Conservation (phyloP, 1,140 invertebrate species). For the Pantala flavescens region DNA sequence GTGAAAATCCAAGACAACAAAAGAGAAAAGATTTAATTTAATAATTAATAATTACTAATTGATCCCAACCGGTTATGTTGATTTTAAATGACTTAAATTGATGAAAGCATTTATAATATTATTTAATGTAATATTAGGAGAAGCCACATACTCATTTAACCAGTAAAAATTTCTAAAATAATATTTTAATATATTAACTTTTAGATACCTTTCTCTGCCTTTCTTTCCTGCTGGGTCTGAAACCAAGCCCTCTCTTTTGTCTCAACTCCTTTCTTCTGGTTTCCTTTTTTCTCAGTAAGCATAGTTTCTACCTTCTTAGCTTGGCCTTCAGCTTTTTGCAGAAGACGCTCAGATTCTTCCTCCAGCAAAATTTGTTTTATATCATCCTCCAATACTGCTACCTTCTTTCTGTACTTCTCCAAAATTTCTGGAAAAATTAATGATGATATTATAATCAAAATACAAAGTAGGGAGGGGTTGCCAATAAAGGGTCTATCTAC, state of each 20-base stretch:
- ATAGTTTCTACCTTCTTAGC: conserved; percentile 68
- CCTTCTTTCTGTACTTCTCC: conserved; percentile 68
- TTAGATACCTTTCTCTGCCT: conserved; percentile 59
- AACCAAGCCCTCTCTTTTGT: too few relatives aligned
- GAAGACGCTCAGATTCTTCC: conserved; percentile 72
- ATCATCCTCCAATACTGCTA: conserved; percentile 61
- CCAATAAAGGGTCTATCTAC: background rate
- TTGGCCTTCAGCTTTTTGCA: conserved; percentile 76
- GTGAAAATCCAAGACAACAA: too few relatives aligned
- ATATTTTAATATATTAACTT: too few relatives aligned
- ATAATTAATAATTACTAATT: too few relatives aligned
- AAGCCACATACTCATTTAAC: too few relatives aligned
- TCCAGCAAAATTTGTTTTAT: conserved; percentile 70
- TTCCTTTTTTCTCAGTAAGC: conserved; percentile 40
- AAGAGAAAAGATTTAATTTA: too few relatives aligned
- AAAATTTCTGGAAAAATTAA: conserved; percentile 57
- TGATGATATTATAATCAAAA: background rate
- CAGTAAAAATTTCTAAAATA: too few relatives aligned
- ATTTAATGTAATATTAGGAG: too few relatives aligned
- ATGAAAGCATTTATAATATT: too few relatives aligned
- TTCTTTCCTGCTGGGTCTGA: conserved; percentile 71
- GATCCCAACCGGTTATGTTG: too few relatives aligned
- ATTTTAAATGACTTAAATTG: too few relatives aligned
- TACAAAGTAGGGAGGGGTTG: background rate
- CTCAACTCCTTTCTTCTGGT: conserved; percentile 38